phyloP scores from a whole-genome alignment of 2,888 invertebrate genomes.

The Perithous albicinctus region DNA sequence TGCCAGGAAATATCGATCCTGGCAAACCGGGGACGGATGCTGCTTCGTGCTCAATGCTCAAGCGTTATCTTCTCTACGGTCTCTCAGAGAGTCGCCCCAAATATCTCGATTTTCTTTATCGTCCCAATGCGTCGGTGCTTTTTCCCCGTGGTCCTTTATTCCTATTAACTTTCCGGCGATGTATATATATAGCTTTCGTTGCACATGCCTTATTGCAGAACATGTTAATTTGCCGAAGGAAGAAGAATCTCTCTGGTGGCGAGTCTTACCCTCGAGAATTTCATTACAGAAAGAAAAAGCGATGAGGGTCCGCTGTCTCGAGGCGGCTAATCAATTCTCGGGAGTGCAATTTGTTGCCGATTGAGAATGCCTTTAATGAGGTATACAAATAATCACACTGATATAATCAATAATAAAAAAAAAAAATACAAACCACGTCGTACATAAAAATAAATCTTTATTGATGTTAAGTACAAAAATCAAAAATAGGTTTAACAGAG shows the following conservation, averaged over 20 bases:
- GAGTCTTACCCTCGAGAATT: slow-evolving; percentile 45
- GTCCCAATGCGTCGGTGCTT: slow-evolving; percentile 13
- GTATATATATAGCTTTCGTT: not conserved
- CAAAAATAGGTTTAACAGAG: no score
- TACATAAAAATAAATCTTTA: not conserved
- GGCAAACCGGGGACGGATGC: slow-evolving; percentile 79
- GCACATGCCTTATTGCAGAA: slow-evolving; percentile 3
- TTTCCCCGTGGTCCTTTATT: slow-evolving; percentile 9
- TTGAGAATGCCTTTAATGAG: not conserved
- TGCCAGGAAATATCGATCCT: slow-evolving; percentile 84
- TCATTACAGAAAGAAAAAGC: slow-evolving; percentile 43
- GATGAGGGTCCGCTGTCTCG: slow-evolving; percentile 7
- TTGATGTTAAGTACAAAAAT: no score
- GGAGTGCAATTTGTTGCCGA: slow-evolving; percentile 4
- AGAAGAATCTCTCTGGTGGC: slow-evolving; percentile 13
- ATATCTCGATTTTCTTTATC: slow-evolving; percentile 74
- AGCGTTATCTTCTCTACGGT: slow-evolving; percentile 74
- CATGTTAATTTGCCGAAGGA: slow-evolving; percentile 13
- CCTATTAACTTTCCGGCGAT: not conserved
- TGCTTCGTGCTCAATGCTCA: slow-evolving; percentile 72
- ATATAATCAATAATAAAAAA: no score
- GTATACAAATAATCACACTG: not conserved
- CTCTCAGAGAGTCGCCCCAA: slow-evolving; percentile 70
- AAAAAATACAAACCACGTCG: no score
- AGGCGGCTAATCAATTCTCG: slow-evolving; percentile 7